Percentiles rank a stretch among this genome's conserved stretches.
These are phyloP conservation scores for Hassar affinis DNA, from an alignment of 2,113 vertebrate genomes.

Conservation along the genomic window DNA sequence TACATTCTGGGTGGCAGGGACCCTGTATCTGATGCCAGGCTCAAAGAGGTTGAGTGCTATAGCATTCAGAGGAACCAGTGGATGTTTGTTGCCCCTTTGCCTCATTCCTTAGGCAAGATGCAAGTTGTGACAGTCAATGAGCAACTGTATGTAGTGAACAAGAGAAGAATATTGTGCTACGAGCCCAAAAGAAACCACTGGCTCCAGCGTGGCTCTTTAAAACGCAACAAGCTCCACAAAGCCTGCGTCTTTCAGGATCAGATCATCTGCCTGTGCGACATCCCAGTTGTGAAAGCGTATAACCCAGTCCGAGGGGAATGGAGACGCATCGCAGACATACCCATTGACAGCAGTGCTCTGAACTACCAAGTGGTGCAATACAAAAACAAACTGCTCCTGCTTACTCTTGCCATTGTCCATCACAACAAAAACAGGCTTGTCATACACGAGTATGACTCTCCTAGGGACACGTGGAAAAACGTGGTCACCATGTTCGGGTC, in stretches of 20 bases:
- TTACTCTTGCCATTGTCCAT: constrained; percentile 79
- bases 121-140: constrained; percentile 80
- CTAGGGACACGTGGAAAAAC: constrained; percentile 77
- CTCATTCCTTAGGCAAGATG: constrained; percentile 83
- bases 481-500: constrained; percentile 81
- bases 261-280: constrained; percentile 85
- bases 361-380: constrained; percentile 84
- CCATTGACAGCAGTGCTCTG: constrained; percentile 78
- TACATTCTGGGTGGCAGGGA: constrained; percentile 82
- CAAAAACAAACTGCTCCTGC: constrained; percentile 77
- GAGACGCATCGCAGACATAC: constrained; percentile 80
- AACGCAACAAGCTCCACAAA: constrained; percentile 82
- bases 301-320: constrained; percentile 81
- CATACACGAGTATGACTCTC: constrained; percentile 81
- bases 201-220: constrained; percentile 82
- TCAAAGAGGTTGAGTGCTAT: constrained; percentile 87
- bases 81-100: constrained; percentile 80
- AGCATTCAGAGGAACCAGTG: constrained; percentile 86
- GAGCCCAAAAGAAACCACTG: constrained; percentile 82
- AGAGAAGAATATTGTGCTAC: constrained; percentile 83
- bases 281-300: constrained; percentile 84
- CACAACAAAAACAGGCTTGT: constrained; percentile 85
- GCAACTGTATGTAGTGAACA: constrained; percentile 83
- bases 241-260: constrained; percentile 85
- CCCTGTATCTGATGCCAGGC: constrained; percentile 73